These are phyloP conservation scores for Psylliodes chrysocephalus DNA, from an alignment of 2,888 invertebrate species.

Conservation along the genomic window DNA sequence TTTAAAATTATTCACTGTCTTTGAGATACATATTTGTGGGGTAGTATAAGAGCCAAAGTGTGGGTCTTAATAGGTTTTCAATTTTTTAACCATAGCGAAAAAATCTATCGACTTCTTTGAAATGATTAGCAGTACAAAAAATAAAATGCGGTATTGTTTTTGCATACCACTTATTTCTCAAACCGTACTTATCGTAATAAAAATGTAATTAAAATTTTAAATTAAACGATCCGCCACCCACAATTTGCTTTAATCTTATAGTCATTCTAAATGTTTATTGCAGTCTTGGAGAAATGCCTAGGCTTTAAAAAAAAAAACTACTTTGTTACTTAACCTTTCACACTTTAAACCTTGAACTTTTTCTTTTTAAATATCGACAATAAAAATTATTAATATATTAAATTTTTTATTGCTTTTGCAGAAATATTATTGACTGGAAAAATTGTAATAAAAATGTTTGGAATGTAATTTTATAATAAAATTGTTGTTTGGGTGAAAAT, in stretches of 20 bases:
- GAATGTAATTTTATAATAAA: no score
- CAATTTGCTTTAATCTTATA: not conserved
- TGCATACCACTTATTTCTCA: not conserved
- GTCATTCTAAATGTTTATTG: not conserved
- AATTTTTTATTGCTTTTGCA: no score
- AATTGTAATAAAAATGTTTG: no score
- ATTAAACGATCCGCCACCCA: conserved; percentile 1
- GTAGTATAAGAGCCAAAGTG: not conserved
- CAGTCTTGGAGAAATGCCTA: not conserved
- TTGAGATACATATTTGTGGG: not conserved
- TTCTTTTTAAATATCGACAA: no score
- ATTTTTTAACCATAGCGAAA: not conserved
- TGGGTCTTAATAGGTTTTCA: not conserved
- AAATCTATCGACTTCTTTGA: not conserved
- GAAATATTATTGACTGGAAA: no score
- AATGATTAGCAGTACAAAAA: not conserved
- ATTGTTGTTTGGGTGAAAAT: no score
- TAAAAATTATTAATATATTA: no score
- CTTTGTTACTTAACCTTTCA: not conserved
- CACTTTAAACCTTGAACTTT: conserved; percentile 1
- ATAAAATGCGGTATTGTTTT: not conserved
- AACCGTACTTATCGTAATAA: not conserved
- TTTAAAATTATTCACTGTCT: no score
- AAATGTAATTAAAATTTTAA: conserved; percentile 2
- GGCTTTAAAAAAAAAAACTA: not conserved